phyloP scores from a whole-genome alignment of 2,797 vertebrate genomes.

The Huso huso region DNA sequence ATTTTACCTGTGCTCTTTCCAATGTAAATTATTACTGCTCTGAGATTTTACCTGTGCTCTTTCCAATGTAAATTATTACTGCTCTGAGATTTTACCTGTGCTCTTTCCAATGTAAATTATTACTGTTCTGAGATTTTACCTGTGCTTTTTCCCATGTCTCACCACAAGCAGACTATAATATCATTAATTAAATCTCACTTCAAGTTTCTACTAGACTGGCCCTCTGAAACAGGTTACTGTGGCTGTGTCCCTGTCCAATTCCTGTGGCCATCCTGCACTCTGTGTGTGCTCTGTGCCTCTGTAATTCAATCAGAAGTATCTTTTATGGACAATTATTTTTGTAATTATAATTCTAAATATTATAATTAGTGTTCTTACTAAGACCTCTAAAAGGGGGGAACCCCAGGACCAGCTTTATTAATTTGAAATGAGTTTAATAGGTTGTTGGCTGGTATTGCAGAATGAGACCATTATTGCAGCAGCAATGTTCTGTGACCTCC shows the following conservation, averaged over 20 bases:
- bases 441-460: neutral
- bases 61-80: too few relatives aligned
- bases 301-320: too few relatives aligned
- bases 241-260: neutral
- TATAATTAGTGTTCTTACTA: neutral
- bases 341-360: neutral
- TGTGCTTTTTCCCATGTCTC: too few relatives aligned
- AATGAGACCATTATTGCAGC: conserved; percentile 3
- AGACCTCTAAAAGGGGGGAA: too few relatives aligned
- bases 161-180: neutral
- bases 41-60: too few relatives aligned
- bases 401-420: neutral
- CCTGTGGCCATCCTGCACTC: too few relatives aligned
- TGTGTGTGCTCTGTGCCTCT: neutral
- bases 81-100: conserved; percentile 1
- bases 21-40: too few relatives aligned
- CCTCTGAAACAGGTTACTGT: neutral
- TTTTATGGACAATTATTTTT: too few relatives aligned
- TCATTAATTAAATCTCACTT: neutral
- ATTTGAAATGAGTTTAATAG: neutral
- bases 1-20: too few relatives aligned
- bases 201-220: neutral
- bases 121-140: too few relatives aligned
- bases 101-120: neutral
- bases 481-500: conserved; percentile 23